phyloP scores from a whole-genome alignment of 2,888 invertebrate genomes.

The Toxonevra muliebris region DNA sequence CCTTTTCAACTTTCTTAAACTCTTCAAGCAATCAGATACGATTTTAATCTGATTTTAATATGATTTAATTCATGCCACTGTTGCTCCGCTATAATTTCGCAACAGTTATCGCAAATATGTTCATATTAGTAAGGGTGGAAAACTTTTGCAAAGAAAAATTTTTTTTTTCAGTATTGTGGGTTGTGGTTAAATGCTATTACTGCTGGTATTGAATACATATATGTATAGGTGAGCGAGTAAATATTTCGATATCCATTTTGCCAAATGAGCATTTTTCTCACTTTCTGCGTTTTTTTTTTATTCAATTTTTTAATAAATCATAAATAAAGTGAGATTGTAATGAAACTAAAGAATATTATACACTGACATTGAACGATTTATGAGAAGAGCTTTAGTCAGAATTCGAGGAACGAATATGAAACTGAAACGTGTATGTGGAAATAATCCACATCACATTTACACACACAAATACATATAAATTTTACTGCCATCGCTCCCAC shows the following conservation, averaged over 20 bases:
- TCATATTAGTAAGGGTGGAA: too few species aligned
- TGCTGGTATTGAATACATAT: not conserved
- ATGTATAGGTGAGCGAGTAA: not conserved
- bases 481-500: conserved; percentile 29
- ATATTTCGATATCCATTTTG: conserved; percentile 1
- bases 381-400: not conserved
- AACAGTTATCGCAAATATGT: too few species aligned
- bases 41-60: too few species aligned
- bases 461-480: not conserved
- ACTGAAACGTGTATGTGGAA: not conserved
- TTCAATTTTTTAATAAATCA: conserved; percentile 15
- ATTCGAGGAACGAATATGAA: not conserved
- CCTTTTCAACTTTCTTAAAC: too few species aligned
- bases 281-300: not conserved
- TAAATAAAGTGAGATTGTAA: not conserved
- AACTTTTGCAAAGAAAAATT: too few species aligned
- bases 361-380: not conserved
- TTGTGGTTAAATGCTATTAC: too few species aligned
- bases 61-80: too few species aligned
- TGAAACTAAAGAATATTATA: not conserved
- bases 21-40: too few species aligned
- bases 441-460: not conserved
- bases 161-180: too few species aligned
- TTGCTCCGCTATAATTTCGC: too few species aligned
- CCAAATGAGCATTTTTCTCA: not conserved